Evolutionary conservation across 1,140 invertebrate species (phyloP), one percentile per base, ranked within the genome.

Genomic region (Neodiprion pinetum): DNA sequence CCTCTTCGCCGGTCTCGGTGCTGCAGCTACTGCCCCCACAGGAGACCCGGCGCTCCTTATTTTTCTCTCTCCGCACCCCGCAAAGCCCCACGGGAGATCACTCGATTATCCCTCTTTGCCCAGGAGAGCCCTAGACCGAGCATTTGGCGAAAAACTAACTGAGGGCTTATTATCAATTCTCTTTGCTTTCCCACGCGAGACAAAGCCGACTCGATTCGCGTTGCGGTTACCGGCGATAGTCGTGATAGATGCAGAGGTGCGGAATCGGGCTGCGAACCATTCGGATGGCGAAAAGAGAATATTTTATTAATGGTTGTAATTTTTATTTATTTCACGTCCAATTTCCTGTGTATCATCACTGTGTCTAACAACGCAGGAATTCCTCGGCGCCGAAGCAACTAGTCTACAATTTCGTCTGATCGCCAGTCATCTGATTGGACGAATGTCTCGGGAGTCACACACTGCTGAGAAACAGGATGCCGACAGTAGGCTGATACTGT

Each of bases 371-470:
- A 91, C 91, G 5, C 90, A 98, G 96, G 93, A 92, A 84, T 91
- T 94, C n/a, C 86, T 98, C 11, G 94, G 95, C 23, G 92, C 93
- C 75, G 96, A 97, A 89, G 95, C 95, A 0, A 92, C 95, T 65
- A 96, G 94, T 21, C 87, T 97, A 14, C 95, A 97, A 85, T 94
- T 96, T 86, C 92, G 96, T n/a, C 93, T 97, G 84, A 96, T 97
- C 80, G 91, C 95, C 72, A 95, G 93, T 81, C 94, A 96, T 86
- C 89, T 97, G 76, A 90, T 97, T 70, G 84, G 81, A 17, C 84
- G 85, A 73, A 94, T 95, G 91, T 95, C 94, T 79, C 95, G 94
- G 81, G 91, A 92, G 53, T 89, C 92, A 70, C 87, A 85, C 80
- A 84, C 80, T 80, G 82, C 79, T 74, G 84, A 85, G 28, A 40